These are phyloP conservation scores for Nanger granti DNA, from an alignment of 2,113 vertebrate genomes.

Conservation along the genomic window DNA sequence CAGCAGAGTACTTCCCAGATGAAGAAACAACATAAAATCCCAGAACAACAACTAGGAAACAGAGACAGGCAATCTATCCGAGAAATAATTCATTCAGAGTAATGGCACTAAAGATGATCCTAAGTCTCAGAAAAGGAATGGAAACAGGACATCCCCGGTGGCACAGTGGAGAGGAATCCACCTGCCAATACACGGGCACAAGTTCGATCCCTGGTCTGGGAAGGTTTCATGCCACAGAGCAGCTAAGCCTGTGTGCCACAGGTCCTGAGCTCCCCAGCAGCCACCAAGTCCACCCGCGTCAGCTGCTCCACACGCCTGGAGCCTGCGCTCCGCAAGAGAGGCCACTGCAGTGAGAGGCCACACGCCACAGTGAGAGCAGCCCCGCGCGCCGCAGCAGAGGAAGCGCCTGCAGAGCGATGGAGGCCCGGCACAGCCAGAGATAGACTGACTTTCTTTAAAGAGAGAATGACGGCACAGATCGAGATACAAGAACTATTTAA, in stretches of 20 bases:
- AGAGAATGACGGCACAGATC: neutral
- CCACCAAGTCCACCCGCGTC: too few species aligned
- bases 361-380: rapidly evolving
- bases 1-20: neutral
- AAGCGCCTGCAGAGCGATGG: neutral
- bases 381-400: neutral
- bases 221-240: neutral
- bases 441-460: neutral
- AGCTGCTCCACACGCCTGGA: too few species aligned
- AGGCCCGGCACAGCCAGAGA: neutral
- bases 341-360: too few species aligned
- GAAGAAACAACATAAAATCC: neutral
- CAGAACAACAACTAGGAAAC: neutral
- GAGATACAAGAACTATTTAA: neutral
- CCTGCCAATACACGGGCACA: neutral
- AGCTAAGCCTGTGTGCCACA: too few species aligned
- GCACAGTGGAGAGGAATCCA: neutral
- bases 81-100: neutral
- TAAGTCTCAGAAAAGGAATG: neutral
- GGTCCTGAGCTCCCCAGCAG: too few species aligned
- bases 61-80: neutral
- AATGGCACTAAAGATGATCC: neutral
- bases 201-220: neutral
- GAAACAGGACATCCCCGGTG: neutral
- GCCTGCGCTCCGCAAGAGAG: neutral